Evolutionary conservation across 2,888 invertebrate species (phyloP).

Genomic region (Limnephilus rhombicus): DNA sequence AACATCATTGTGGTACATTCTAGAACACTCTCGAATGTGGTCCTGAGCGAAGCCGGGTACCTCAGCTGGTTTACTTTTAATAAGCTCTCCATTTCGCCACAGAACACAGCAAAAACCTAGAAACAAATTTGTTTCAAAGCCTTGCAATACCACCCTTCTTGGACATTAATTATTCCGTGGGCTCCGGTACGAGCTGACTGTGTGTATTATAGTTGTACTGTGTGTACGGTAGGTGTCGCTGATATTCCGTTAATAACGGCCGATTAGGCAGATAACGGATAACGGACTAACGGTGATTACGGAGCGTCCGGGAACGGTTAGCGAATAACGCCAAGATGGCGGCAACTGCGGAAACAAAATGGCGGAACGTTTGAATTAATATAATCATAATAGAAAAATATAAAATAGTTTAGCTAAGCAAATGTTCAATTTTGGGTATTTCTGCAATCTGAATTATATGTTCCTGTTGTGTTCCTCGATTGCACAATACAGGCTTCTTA

Average conservation of each 20-base stretch:
- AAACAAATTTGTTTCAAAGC: background rate
- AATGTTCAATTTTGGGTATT: no score
- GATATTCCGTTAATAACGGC: slow-evolving; percentile 60
- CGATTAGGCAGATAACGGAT: slow-evolving; percentile 62
- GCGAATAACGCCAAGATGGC: slow-evolving; percentile 15
- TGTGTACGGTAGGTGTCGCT: slow-evolving; percentile 13
- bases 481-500: no score
- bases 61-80: no score
- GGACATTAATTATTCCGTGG: background rate
- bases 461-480: no score
- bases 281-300: slow-evolving; percentile 33
- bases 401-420: no score
- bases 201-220: background rate
- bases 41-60: no score
- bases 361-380: background rate
- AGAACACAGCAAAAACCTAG: background rate
- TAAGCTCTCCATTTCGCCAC: background rate
- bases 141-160: background rate
- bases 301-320: slow-evolving; percentile 13
- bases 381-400: background rate
- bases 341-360: slow-evolving; percentile 18
- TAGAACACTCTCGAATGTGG: no score
- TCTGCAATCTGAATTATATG: no score
- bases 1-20: no score
- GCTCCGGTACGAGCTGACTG: background rate